These are phyloP conservation scores for Brachirus orientalis DNA, from an alignment of 2,113 vertebrate genomes.

Conservation along the genomic window DNA sequence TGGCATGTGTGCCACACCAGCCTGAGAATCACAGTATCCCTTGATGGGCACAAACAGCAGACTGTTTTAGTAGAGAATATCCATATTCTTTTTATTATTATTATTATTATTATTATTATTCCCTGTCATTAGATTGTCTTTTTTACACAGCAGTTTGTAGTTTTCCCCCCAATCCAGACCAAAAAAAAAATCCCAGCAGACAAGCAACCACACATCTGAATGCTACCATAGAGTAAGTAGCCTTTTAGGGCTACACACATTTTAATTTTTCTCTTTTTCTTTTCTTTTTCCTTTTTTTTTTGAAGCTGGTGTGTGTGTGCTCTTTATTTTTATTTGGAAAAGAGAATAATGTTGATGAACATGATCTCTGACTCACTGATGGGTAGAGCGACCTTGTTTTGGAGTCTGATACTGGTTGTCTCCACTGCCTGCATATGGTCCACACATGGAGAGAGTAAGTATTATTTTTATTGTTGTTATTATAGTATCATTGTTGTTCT, in stretches of 20 bases:
- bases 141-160: conserved; percentile 14
- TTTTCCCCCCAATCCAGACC: no score
- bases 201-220: conserved; percentile 35
- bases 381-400: conserved; percentile 88
- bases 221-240: conserved; percentile 32
- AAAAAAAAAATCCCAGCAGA: conserved; percentile 10
- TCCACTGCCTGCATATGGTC: conserved; percentile 85
- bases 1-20: conserved; percentile 64
- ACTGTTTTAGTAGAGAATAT: conserved; percentile 39
- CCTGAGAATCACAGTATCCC: conserved; percentile 55
- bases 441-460: conserved; percentile 92
- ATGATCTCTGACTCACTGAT: conserved; percentile 86
- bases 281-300: background rate
- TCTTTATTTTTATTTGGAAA: conserved; percentile 53
- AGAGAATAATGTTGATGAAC: conserved; percentile 80
- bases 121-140: background rate
- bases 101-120: conserved; percentile 10
- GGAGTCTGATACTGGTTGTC: conserved; percentile 87
- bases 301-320: background rate
- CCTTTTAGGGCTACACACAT: conserved; percentile 38
- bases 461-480: background rate
- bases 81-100: conserved; percentile 7
- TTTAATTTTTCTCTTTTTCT: background rate
- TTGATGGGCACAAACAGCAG: conserved; percentile 74
- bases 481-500: no score